Percentiles rank a stretch among this genome's conserved stretches.
Conservation (phyloP, 2,888 invertebrate species). For the Laothoe populi region DNA sequence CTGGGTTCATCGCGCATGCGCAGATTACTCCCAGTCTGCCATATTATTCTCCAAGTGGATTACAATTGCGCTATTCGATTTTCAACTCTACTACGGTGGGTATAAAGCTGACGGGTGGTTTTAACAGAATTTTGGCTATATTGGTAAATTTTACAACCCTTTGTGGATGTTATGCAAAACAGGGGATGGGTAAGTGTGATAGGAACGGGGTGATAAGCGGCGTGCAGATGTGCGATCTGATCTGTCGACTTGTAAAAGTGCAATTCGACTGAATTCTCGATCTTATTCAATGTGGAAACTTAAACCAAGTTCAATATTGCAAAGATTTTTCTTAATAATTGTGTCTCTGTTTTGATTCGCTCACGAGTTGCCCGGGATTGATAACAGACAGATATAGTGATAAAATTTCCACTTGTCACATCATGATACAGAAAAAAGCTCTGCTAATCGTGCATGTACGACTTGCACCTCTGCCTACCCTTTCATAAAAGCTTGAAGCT, state of each 20-base stretch:
- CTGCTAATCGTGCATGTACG: no score
- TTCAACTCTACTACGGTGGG: not conserved
- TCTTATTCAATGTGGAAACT: not conserved
- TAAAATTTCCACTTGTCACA: no score
- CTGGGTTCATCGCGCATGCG: constrained; percentile 69
- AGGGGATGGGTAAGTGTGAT: constrained; percentile 39
- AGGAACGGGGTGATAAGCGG: constrained; percentile 36
- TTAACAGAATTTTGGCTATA: not conserved
- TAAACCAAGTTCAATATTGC: not conserved
- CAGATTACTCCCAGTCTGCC: constrained; percentile 38
- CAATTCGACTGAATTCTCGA: constrained; percentile 11
- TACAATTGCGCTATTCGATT: not conserved
- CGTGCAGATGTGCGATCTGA: constrained; percentile 23
- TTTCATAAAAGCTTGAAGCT: no score
- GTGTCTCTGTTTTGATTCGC: no score
- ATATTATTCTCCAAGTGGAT: not conserved
- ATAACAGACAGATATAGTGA: no score
- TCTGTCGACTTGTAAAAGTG: constrained; percentile 20
- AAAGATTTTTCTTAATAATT: no score
- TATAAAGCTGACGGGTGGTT: not conserved
- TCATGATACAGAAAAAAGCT: no score
- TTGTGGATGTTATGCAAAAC: constrained; percentile 51
- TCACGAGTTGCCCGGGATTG: no score
- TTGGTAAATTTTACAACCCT: constrained; percentile 44
- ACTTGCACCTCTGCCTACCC: no score